Base-by-base conservation (phyloP, 2,797 vertebrate genomes). In the Notamacropus eugenii region DNA sequence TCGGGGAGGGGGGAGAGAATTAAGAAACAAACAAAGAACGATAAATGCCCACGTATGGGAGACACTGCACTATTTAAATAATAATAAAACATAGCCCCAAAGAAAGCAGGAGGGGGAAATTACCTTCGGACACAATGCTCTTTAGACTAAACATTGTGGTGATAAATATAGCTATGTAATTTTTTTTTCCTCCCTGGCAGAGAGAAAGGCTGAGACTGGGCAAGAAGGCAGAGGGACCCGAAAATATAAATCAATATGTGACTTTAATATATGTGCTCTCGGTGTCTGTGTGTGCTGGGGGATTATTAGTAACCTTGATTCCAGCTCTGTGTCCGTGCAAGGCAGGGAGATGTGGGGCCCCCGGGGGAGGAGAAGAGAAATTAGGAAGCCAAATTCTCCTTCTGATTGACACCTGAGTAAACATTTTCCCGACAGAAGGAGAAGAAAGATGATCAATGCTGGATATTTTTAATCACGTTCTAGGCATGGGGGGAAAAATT, bases 351-450 rank as follows among this genome's bases (percentile, higher is more conserved):
- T 29, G 31, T 46, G 1, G 0, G 40, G 95, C 96, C 98, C 97
- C 98, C 94, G 46, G 97, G 91, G 98, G 97, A 98, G 95, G 96
- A 95, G 97, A 95, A 97, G 96, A 95, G 97, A 98, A 98, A 98
- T 98, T 98, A 97, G 98, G 97, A 97, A 97, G 97, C 98, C 97
- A 98, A 97, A 98, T 97, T 98, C 98, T 96, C 74, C 96, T 95
- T 93, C 97, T 98, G 98, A 98, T 98, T 98, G 98, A 98, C 98
- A 98, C 96, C 95, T 97, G 96, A 97, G 98, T 98, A 98, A 98
- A 98, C 98, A 98, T 97, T 97, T 95, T 95, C 97, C 96, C 8
- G 93, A 97, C 96, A 97, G 97, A 98, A 95, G 93, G 94, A 94
- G 90, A 96, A 97, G 94, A 59, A 96, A 96, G 94, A 96, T 97